Evolutionary conservation across 2,113 vertebrate species (phyloP), one percentile per base, ranked within the genome.

Genomic region (Nerophis lumbriciformis): DNA sequence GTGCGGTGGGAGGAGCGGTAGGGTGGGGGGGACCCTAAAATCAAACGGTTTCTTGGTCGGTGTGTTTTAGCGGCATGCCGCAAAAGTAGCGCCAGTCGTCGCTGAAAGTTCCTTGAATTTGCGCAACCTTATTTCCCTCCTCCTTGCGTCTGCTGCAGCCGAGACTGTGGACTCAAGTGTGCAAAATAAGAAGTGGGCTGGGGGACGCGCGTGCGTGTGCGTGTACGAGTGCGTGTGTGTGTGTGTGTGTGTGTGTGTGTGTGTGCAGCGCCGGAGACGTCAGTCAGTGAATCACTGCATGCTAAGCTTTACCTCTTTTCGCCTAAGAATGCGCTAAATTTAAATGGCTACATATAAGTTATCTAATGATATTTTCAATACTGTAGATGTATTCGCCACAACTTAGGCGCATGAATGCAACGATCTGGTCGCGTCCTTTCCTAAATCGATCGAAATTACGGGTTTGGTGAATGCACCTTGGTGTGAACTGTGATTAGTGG

Each of bases 1-100:
- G 55, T 28, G 28, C 3, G 28, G 28, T 28, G 28, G 28, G 28
- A 28, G 28, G 28, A 2, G 4, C 28, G 28, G 19, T n/a, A n/a
- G n/a, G n/a, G n/a, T n/a, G 19, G 19, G 19, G 19, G 15, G 66
- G 63, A 66, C 73, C 16, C 0, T 10, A 16, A 5, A 52, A 70
- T 85, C 73, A 90, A 73, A 82, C 74, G 70, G 69, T 72, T 75
- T 72, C 79, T 55, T 64, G 62, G 42, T 48, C 63, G 59, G 72
- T 60, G 49, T 55, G 71, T 63, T 70, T 68, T 51, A 61, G 73
- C 68, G 79, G 72, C 65, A 90, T 90, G 79, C 82, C 89, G 83
- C 61, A 81, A 60, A 75, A 76, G 55, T 69, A 51, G 62, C 59
- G 74, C 63, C 38, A 15, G 52, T 59, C 68, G 65, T 52, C 39